Conservation (phyloP, 2,888 invertebrate genomes). For the Homarus gammarus region DNA sequence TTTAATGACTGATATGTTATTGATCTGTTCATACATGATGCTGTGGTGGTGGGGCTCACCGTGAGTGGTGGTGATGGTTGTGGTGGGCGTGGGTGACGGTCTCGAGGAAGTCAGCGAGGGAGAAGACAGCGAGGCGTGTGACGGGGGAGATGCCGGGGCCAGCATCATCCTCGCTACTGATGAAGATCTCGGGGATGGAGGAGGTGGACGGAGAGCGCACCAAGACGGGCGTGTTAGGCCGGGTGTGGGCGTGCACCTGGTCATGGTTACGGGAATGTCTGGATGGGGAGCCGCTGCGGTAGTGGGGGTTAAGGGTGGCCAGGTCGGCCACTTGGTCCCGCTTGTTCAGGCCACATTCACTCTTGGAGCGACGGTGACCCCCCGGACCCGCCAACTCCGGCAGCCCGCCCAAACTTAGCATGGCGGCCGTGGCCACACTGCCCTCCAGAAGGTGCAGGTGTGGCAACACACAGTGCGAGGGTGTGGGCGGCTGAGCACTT, state of each 20-base stretch:
- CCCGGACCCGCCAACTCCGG: constrained; percentile 42
- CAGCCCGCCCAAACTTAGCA: constrained; percentile 63
- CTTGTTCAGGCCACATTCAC: constrained; percentile 71
- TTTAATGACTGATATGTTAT: no score
- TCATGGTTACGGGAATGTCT: constrained; percentile 35
- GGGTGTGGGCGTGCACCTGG: constrained; percentile 33
- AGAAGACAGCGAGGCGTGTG: constrained; percentile 67
- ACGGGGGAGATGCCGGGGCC: constrained; percentile 51
- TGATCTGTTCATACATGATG: no score
- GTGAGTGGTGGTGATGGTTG: constrained; percentile 19
- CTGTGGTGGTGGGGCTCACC: neutral
- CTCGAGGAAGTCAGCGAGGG: constrained; percentile 67
- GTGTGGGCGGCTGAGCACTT: neutral
- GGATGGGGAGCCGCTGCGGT: constrained; percentile 24
- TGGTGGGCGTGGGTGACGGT: constrained; percentile 47
- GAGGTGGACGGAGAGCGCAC: constrained; percentile 65
- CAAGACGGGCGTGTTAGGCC: constrained; percentile 48
- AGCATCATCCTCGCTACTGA: constrained; percentile 64
- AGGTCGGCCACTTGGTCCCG: constrained; percentile 32
- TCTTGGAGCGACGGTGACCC: constrained; percentile 64
- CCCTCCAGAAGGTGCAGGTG: neutral
- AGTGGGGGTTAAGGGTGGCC: constrained; percentile 30
- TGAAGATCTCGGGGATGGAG: constrained; percentile 72
- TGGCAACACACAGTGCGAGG: neutral
- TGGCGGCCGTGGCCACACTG: constrained; percentile 9